Evolutionary conservation across 2,797 vertebrate genomes (phyloP), one percentile per base, ranked within the genome.

Genomic region (Acipenser ruthenus): DNA sequence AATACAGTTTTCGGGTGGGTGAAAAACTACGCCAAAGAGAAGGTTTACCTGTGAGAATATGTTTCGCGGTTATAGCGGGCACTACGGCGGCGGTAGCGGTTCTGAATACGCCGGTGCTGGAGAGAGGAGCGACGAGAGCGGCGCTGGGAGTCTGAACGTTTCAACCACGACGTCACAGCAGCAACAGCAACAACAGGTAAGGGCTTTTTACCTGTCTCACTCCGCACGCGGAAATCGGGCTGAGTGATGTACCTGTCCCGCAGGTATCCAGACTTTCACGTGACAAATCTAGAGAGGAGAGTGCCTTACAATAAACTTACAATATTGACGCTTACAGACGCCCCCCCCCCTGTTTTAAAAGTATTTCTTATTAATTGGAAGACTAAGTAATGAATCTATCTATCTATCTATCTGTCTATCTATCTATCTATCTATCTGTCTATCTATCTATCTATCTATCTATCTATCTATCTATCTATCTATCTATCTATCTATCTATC

Each of bases 1-100:
- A 18, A 18, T 18, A 18, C 15, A 18, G 15, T 18, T 18, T 18
- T 18, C 15, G 15, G 15, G 15, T 18, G 15, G 15, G 15, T 18
- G 15, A 37, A 37, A 18, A 18, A 18, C 15, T 18, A 18, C 15
- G 1, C 2, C 1, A 37, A 37, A 37, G 4, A 37, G 4, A 37
- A 37, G 23, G 23, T 37, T 37, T 37, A 37, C 23, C 23, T 37
- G 23, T 11, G 47, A 13, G 63, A 82, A 79, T 72, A 92, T 92
- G 90, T 90, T 84, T 77, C 81, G 84, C 70, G 80, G 87, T 82
- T 87, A 86, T 6, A 55, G 52, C 74, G 84, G 80, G 66, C 78
- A 70, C 78, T 78, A 84, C 65, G 86, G 81, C 47, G 76, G 85
- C 6, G 83, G 77, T 67, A 82, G 58, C 68, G 72, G 66, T 62